Conservation (phyloP, 2,888 invertebrate species). For the Drosophila anomelani region DNA sequence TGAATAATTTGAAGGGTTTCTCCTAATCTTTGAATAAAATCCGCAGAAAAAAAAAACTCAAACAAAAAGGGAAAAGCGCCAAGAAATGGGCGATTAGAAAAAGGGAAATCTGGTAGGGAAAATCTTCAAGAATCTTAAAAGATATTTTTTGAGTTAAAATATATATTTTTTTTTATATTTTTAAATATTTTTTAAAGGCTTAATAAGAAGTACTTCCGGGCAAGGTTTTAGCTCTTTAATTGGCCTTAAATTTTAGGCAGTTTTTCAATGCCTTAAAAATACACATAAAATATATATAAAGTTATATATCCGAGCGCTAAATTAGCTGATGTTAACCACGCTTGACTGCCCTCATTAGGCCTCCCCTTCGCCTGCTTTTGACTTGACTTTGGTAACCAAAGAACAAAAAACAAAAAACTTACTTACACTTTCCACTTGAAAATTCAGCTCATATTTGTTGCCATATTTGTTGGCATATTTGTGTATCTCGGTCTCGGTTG, state of each 20-base stretch:
- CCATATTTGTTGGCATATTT: neutral
- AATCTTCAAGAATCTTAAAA: too few species aligned
- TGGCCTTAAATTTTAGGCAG: neutral
- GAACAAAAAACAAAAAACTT: neutral
- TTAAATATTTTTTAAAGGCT: neutral
- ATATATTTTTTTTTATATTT: neutral
- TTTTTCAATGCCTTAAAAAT: neutral
- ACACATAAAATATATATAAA: neutral
- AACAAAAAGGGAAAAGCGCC: neutral
- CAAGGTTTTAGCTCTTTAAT: too few species aligned
- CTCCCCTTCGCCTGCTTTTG: conserved; percentile 55
- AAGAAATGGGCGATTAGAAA: neutral
- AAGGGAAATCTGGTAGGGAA: neutral
- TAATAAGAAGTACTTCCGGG: neutral
- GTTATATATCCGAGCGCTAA: conserved; percentile 28
- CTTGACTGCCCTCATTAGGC: conserved; percentile 73
- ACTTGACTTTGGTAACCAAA: conserved; percentile 53
- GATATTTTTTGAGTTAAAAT: too few species aligned
- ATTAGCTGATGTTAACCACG: conserved; percentile 56
- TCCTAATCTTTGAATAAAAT: conserved; percentile 7
- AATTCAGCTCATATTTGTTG: conserved; percentile 25
- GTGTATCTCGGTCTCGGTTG: conserved; percentile 25
- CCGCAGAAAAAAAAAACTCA: neutral
- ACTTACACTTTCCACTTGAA: conserved; percentile 41
- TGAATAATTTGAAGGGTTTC: conserved; percentile 32